These are phyloP conservation scores for Lasius platythorax DNA, from an alignment of 2,888 invertebrate genomes.

Conservation along the genomic window DNA sequence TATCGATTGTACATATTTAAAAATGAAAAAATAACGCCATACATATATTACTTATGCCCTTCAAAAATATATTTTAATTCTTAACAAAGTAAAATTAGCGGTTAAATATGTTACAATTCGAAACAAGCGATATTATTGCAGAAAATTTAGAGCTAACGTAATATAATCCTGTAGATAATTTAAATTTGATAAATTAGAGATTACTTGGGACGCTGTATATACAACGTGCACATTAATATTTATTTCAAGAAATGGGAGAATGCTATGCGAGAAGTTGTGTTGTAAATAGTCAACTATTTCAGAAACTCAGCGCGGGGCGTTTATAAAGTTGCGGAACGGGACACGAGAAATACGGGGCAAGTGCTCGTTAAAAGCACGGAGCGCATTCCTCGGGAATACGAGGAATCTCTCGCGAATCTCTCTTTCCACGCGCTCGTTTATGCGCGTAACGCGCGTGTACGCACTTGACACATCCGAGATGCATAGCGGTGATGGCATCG, in stretches of 20 bases:
- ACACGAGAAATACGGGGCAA: constrained; percentile 33
- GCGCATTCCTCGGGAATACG: constrained; percentile 36
- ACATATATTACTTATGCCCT: background rate
- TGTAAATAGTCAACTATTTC: constrained; percentile 54
- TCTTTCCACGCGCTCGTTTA: constrained; percentile 30
- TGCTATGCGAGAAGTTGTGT: constrained; percentile 21
- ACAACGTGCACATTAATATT: background rate
- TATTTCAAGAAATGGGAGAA: constrained; percentile 38
- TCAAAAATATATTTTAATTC: background rate
- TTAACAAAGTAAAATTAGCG: background rate
- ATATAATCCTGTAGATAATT: background rate
- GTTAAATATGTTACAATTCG: background rate
- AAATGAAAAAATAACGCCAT: background rate
- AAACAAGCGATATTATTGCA: background rate
- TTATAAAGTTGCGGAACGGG: constrained; percentile 39
- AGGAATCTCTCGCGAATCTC: constrained; percentile 33
- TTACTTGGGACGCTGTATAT: background rate
- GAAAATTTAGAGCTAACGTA: background rate
- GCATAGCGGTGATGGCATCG: constrained; percentile 7
- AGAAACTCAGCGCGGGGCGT: constrained; percentile 39
- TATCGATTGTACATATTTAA: background rate
- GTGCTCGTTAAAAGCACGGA: constrained; percentile 40
- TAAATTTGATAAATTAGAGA: constrained; percentile 6
- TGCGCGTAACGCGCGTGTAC: background rate
- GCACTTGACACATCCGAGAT: constrained; percentile 65